Evolutionary conservation across 2,113 vertebrate species (phyloP).

Genomic region (Chamaea fasciata): DNA sequence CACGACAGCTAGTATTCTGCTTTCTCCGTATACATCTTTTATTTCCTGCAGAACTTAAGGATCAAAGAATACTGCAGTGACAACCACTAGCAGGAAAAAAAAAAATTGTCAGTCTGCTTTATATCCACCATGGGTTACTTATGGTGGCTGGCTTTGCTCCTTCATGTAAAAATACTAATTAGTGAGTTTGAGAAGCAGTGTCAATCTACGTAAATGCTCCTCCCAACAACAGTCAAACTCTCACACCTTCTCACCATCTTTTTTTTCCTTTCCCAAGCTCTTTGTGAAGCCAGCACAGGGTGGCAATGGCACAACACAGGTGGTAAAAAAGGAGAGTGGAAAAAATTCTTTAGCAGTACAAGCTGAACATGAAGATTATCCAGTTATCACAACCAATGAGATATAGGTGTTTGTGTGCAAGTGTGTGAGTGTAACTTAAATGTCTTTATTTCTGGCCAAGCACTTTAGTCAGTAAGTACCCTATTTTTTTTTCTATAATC

Average conservation of each 20-base stretch:
- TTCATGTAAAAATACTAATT: background rate
- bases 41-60: background rate
- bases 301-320: background rate
- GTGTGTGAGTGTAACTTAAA: background rate
- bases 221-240: background rate
- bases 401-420: no score
- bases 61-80: background rate
- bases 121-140: background rate
- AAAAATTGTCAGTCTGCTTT: background rate
- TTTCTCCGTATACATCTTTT: background rate
- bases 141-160: background rate
- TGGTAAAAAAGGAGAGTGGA: background rate
- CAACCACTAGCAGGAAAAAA: background rate
- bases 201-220: background rate
- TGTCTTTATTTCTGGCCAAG: background rate
- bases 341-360: background rate
- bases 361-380: background rate
- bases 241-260: background rate
- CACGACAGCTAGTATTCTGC: background rate
- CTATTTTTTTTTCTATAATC: background rate
- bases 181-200: background rate
- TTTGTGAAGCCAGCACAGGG: background rate
- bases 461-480: background rate
- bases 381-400: fast-evolving
- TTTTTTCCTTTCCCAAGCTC: background rate